phyloP scores from a whole-genome alignment of 2,113 vertebrate genomes.

The Saguinus midas region DNA sequence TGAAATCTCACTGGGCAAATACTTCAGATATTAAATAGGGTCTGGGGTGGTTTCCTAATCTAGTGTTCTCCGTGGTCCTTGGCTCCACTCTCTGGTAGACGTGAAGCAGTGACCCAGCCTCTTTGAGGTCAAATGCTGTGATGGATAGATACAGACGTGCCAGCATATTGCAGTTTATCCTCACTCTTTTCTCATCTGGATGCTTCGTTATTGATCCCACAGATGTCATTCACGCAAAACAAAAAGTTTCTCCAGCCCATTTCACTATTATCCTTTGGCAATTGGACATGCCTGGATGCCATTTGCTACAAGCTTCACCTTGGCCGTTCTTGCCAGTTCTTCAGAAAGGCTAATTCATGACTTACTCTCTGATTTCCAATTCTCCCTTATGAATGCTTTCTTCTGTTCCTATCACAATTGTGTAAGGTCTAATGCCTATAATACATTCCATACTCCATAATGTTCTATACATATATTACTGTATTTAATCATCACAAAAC shows the following conservation, averaged over 20 bases:
- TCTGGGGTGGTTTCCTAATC: neutral
- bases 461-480: neutral
- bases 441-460: neutral
- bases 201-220: neutral
- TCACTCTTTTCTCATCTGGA: neutral
- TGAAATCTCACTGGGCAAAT: neutral
- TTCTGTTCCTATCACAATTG: neutral
- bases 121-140: neutral
- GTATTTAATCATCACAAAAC: neutral
- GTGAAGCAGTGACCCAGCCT: neutral
- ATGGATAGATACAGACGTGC: neutral
- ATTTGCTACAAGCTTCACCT: neutral
- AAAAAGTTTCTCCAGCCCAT: neutral
- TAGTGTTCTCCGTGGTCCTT: neutral
- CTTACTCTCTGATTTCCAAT: neutral
- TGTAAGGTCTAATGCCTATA: neutral
- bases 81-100: neutral
- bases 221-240: neutral
- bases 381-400: neutral
- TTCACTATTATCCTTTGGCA: neutral
- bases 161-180: neutral
- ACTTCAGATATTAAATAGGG: fast-evolving
- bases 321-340: neutral
- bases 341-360: neutral
- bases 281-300: neutral